Evolutionary conservation across 2,888 invertebrate species (phyloP), one percentile per base, ranked within the genome.

Genomic region (Agriotes lineatus): DNA sequence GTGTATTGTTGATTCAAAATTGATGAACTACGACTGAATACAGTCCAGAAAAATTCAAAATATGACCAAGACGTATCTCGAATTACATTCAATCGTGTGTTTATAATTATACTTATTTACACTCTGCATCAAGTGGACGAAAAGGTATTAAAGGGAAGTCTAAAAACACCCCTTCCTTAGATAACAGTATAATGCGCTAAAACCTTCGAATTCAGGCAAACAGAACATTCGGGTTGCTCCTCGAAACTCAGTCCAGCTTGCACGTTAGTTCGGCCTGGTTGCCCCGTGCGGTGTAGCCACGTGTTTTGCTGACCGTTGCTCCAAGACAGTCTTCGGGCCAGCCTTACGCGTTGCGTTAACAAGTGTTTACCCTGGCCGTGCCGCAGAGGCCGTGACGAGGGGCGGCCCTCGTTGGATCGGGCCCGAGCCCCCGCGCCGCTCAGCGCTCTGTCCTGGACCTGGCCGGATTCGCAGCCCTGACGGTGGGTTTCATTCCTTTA

Each of bases 301-400:
- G 67, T 70, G 48, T 65, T 77, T 79, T 76, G 84, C 83, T 84
- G 84, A 81, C 85, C 85, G 82, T 84, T 85, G 84, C 85, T 77
- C 75, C 81, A 82, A 80, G 85, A 85, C 85, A 84, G 85, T 83
- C 85, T 84, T 83, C 84, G 82, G 85, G 85, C 84, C 84, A 85
- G 85, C 84, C 80, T 79, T 79, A 74, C 78, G 79, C 78, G 79
- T 78, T 77, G 74, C 78, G 77, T 75, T 75, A 72, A 69, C 70
- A 67, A 52, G 56, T 72, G 74, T 74, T 76, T 75, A 74, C 69
- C 78, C 74, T 77, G 77, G 77, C 77, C 79, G 76, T 80, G 78
- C 79, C 79, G 79, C 80, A 81, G 80, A 79, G 80, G 78, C 76
- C 75, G 80, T 75, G 77, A 77, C 76, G 77, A 77, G 71, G 78